Base-by-base conservation (phyloP, 2,888 invertebrate species). In the Lordiphosa fenestrarum region DNA sequence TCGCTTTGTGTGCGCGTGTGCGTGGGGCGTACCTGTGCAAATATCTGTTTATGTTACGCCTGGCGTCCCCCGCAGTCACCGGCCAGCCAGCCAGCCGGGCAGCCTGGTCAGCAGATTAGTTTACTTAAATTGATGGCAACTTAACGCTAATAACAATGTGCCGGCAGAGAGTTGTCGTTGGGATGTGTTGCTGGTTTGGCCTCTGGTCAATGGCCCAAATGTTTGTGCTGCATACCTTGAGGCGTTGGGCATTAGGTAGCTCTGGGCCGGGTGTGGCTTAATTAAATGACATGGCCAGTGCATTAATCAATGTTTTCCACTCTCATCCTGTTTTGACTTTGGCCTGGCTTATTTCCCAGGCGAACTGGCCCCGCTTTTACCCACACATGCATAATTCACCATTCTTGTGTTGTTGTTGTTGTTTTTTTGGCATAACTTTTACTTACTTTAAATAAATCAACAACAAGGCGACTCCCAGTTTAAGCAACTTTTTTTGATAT, bases 121-220 rank as follows among this genome's bases (percentile, higher is more conserved):
- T 85, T 72, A 73, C 85, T 73, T 70, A 84, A 85, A 85, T 82
- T 86, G 72, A 85, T 80, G 77, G 84, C 74, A 84, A 80, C 80
- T 84, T 81, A 72, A 71, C 71, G 69, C 70, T 70, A 74, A 85
- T 84, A 75, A 73, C 71, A 75, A 69, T 54, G 59, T 25, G 37
- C 44, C 25, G 50, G 23, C 81, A 19, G 19, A 19, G 19, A 19
- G 19, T 19, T 19, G 19, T 19, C 19, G 19, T 19, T 3, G 19
- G 3, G 19, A 44, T 61, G 62, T 73, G 72, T 57, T 15, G 15
- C 15, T 15, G 15, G 15, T 15, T 15, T 15, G 15, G 15, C 15
- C 15, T 15, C 15, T 15, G 15, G 15, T 15, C 15, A 2, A 2
- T 41, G 69, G 37, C 15, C 51, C 13, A 63, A 69, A 64, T 49